Evolutionary conservation across 2,113 vertebrate species (phyloP).

Genomic region (Dendrocopos noguchii): DNA sequence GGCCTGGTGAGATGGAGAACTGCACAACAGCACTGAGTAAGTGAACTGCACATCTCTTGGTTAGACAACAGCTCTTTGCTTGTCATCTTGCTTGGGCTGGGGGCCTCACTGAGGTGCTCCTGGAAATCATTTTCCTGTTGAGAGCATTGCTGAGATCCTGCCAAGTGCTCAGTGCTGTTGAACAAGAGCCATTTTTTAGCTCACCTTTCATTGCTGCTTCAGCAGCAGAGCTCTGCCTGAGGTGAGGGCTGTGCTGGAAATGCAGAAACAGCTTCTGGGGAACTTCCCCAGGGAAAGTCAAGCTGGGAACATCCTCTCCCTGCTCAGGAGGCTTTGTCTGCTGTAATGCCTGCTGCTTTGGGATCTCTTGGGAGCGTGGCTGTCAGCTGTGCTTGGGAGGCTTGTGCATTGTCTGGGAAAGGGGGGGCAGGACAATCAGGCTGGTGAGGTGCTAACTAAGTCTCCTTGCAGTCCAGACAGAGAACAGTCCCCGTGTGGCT

Average conservation of each 20-base stretch:
- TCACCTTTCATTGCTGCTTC: not conserved
- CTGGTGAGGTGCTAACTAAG: not conserved
- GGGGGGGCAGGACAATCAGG: not conserved
- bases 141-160: not conserved
- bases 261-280: not conserved
- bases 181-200: not conserved
- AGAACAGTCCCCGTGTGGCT: constrained; percentile 67
- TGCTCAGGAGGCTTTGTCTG: not conserved
- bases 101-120: not conserved
- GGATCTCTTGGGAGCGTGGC: not conserved
- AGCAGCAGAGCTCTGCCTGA: not conserved
- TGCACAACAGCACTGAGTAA: constrained; percentile 78
- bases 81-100: not conserved
- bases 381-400: not conserved
- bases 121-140: not conserved
- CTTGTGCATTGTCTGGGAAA: not conserved
- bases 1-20: constrained; percentile 71
- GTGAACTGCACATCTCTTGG: not conserved
- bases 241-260: not conserved
- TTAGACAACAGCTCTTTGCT: not conserved
- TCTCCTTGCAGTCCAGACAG: constrained; percentile 71
- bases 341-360: not conserved
- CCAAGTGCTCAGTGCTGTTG: not conserved
- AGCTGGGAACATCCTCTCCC: not conserved
- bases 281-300: not conserved